Conservation (phyloP, 2,113 vertebrate species). For the Hassar affinis region DNA sequence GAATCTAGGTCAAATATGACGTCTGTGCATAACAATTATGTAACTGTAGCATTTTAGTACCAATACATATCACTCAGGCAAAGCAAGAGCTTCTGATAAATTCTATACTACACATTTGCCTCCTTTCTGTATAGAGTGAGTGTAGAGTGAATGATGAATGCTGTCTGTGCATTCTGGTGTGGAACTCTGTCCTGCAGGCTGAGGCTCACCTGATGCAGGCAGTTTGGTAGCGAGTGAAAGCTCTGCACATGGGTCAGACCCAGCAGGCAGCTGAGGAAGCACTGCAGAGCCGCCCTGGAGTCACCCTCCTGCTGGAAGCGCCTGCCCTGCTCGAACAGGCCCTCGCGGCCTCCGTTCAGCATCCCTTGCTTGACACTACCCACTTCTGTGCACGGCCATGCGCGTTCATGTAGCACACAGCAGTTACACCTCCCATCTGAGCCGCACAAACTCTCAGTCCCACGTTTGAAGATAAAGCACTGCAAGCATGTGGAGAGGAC, state of each 20-base stretch:
- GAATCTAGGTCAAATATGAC: constrained; percentile 22
- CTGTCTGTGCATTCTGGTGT: not conserved
- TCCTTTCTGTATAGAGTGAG: not conserved
- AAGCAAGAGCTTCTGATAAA: not conserved
- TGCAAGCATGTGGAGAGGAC: constrained; percentile 21
- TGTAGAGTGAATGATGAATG: not conserved
- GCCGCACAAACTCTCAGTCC: constrained; percentile 53
- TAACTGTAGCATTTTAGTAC: not conserved
- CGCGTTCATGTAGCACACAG: constrained; percentile 37
- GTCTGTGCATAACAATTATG: not conserved
- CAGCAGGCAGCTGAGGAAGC: constrained; percentile 77
- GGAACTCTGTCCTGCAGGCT: constrained; percentile 16
- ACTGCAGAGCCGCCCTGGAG: constrained; percentile 76
- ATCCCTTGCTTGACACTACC: constrained; percentile 69
- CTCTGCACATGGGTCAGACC: constrained; percentile 78
- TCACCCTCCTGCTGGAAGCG: constrained; percentile 79
- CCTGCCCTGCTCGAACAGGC: constrained; percentile 79
- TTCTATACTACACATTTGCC: not conserved
- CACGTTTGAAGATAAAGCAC: constrained; percentile 22
- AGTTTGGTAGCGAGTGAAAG: constrained; percentile 78
- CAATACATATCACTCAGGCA: not conserved
- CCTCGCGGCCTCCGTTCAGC: constrained; percentile 77
- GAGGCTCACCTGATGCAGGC: constrained; percentile 77
- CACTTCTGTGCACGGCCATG: constrained; percentile 33
- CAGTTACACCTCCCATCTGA: constrained; percentile 68